Percentiles rank a stretch among this genome's conserved stretches.
These are phyloP conservation scores for Gavia stellata DNA, from an alignment of 2,113 vertebrate genomes.

Conservation along the genomic window DNA sequence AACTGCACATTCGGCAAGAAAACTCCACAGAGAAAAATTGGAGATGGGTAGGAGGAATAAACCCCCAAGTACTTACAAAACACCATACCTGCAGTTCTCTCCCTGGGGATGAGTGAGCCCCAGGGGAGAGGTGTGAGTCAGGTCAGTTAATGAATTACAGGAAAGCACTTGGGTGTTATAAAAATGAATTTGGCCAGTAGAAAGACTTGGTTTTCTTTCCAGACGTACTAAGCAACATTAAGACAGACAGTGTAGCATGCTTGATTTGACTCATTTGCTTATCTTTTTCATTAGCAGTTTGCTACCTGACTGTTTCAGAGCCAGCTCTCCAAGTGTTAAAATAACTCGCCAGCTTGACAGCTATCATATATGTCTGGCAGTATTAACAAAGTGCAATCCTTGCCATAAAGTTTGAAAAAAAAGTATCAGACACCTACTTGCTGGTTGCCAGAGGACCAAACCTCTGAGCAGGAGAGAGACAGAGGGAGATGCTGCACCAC, in stretches of 20 bases:
- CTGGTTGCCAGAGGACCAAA: slow-evolving; percentile 52
- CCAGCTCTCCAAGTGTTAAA: slow-evolving; percentile 55
- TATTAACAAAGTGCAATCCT: slow-evolving; percentile 52
- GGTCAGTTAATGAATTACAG: neutral
- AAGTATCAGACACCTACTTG: slow-evolving; percentile 50
- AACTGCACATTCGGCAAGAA: neutral
- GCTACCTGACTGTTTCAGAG: slow-evolving; percentile 58
- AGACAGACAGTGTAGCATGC: neutral
- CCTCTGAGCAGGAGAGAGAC: slow-evolving; percentile 49
- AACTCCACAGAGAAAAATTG: neutral
- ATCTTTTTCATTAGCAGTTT: slow-evolving; percentile 52
- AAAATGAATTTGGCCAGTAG: neutral
- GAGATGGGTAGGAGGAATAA: neutral
- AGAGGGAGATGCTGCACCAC: neutral
- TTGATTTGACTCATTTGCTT: slow-evolving; percentile 33
- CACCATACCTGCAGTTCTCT: neutral
- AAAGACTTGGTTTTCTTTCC: neutral
- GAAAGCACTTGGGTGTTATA: neutral
- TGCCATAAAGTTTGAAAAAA: slow-evolving; percentile 43
- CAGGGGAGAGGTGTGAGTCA: neutral
- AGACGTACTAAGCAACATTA: neutral
- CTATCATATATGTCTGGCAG: slow-evolving; percentile 56
- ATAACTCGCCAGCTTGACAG: slow-evolving; percentile 53
- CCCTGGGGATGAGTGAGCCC: neutral
- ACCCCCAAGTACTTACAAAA: neutral